phyloP scores from a whole-genome alignment of 2,888 invertebrate species.

The Amphipoea oculea region DNA sequence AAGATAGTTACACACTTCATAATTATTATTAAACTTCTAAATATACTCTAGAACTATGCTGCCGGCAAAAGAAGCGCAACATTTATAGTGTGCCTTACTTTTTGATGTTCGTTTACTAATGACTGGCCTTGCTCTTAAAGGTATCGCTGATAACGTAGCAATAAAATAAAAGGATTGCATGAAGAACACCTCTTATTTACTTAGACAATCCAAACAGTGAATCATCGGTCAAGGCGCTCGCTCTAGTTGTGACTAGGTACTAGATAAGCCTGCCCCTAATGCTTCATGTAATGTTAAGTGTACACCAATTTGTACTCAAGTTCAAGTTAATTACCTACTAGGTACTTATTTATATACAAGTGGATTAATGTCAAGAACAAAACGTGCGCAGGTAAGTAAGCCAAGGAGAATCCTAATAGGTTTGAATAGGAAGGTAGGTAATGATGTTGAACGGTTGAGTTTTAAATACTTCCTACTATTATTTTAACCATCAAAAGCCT shows the following conservation, averaged over 20 bases:
- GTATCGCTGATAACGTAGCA: conserved; percentile 53
- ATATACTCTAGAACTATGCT: conserved; percentile 36
- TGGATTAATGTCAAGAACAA: conserved; percentile 44
- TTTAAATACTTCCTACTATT: neutral
- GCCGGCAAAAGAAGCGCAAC: conserved; percentile 21
- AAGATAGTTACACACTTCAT: conserved; percentile 50
- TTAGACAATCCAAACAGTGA: conserved; percentile 30
- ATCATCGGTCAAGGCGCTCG: conserved; percentile 32
- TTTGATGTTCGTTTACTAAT: conserved; percentile 45
- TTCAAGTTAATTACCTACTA: no score
- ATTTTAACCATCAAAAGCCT: neutral
- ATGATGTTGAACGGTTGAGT: neutral
- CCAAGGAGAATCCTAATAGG: conserved; percentile 31
- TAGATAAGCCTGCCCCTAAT: conserved; percentile 19
- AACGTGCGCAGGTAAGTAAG: conserved; percentile 33
- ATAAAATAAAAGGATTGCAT: conserved; percentile 50
- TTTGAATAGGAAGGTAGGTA: neutral
- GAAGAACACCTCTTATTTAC: conserved; percentile 38
- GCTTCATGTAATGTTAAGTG: neutral
- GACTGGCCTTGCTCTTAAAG: conserved; percentile 51
- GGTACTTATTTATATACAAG: neutral
- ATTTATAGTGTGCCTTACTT: conserved; percentile 51
- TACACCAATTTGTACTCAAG: conserved; percentile 23
- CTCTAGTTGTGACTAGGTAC: conserved; percentile 1
- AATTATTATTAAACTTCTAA: conserved; percentile 20